Base-by-base conservation (phyloP, 2,888 invertebrate species). In the Acleris emargana region DNA sequence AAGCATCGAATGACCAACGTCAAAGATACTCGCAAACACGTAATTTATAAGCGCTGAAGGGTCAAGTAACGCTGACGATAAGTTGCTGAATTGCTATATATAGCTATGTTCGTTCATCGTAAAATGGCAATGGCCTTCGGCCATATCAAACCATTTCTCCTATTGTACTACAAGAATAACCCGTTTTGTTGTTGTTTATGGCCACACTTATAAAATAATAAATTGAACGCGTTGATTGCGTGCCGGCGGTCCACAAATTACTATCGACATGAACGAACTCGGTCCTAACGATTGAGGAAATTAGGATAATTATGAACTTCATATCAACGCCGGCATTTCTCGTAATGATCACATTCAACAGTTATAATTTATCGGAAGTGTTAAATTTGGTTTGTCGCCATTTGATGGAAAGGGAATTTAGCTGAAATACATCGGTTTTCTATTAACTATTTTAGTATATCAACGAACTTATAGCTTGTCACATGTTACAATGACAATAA, bases 281-380 rank as follows among this genome's bases (percentile, higher is more conserved):
- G 71, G 72, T 70, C 63, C 63, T 82, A 81, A 82, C 79, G 79
- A 81, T 81, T 74, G 77, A 75, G 79, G 79, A 82, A 81, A 83
- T 82, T 79, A 79, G 70, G 76, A 76, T 78, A 82, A 83, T 82
- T 77, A 66, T 57, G 66, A 61, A 81, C 82, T 81, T 79, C 77
- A 80, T 77, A 80, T 64, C 59, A 72, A 74, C 78, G 67, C 71
- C 78, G 75, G 78, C 77, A 81, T 77, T 79, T 71, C 72, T 69
- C 71, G 71, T 76, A 75, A 76, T 73, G 70, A 70, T 72, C 71
- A 70, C 70, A 70, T 76, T 79, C 67, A 64, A 62, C 67, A 62
- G 52, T 62, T 60, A 18, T 61, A 53, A 64, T 67, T 63, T 67
- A 69, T 68, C 42, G 53, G 38, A 17, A 20, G 54, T 17, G 32